Percentiles rank a stretch among this genome's conserved stretches.
These are phyloP conservation scores for Pseudoips prasinana DNA, from an alignment of 2,888 invertebrate species.

Conservation along the genomic window DNA sequence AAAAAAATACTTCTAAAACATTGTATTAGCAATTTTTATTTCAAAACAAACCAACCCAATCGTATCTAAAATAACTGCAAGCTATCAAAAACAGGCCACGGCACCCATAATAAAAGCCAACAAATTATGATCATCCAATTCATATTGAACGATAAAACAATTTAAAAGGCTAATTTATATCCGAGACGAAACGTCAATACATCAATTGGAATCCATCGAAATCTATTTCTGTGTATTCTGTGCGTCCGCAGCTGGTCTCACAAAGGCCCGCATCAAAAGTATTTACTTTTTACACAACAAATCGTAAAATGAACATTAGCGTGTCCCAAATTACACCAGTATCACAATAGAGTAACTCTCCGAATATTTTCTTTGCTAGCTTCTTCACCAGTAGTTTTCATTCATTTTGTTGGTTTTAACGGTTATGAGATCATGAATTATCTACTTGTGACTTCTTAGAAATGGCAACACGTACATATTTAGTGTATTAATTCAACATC, in stretches of 20 bases:
- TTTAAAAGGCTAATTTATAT: slow-evolving; percentile 24
- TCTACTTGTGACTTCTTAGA: too few species aligned
- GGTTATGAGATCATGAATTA: too few species aligned
- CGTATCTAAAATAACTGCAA: neutral
- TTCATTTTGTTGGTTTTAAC: too few species aligned
- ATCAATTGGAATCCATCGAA: slow-evolving; percentile 33
- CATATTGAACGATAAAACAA: slow-evolving; percentile 19
- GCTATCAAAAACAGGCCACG: neutral
- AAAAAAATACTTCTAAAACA: too few species aligned
- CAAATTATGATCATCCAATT: neutral
- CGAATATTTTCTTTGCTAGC: slow-evolving; percentile 39
- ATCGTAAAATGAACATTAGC: slow-evolving; percentile 67
- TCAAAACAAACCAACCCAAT: too few species aligned
- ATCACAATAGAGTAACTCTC: slow-evolving; percentile 34
- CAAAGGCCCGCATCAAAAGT: slow-evolving; percentile 59
- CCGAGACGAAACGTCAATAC: slow-evolving; percentile 25
- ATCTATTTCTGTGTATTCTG: slow-evolving; percentile 16
- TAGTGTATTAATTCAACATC: too few species aligned
- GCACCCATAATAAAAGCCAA: slow-evolving; percentile 5
- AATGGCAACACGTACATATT: too few species aligned
- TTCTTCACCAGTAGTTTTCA: too few species aligned
- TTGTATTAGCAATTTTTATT: too few species aligned
- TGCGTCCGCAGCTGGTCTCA: slow-evolving; percentile 44
- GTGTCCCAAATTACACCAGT: slow-evolving; percentile 46
- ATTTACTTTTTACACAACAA: slow-evolving; percentile 46